Evolutionary conservation across 2,888 invertebrate species (phyloP), one percentile per base, ranked within the genome.

Genomic region (Sminthurides aquaticus): DNA sequence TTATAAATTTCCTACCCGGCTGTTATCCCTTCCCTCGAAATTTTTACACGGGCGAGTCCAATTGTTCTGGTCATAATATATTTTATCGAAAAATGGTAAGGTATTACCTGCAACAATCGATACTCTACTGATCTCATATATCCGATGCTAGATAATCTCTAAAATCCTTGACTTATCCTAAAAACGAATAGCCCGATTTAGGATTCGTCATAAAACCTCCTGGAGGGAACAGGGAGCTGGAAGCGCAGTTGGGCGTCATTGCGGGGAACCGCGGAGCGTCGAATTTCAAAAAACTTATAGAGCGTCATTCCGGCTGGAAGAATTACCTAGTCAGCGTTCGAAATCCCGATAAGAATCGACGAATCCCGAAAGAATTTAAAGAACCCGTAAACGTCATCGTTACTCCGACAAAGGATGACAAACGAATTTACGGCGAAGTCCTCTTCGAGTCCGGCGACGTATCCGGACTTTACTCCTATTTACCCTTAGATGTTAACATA

Each of bases 361-460:
- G 43, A 20, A 24, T 28, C 2, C 24, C 54, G 18, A 25, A 55
- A 1, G 26, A 49, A 48, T 48, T 54, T 8, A 57, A 62, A 28
- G 52, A 54, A 15, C 52, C 60, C 8, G 66, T 61, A 28, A 64
- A 49, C 11, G 68, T 57, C 1, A 26, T 72, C 25, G 56, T 72
- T 1, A 71, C 67, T 0, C 69, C 70, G 2, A 65, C 67, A 54
- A 34, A 67, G 8, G 64, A 62, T 22, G 72, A 72, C 34, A 66
- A 64, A 57, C 20, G 70, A 25, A 65, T 72, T 60, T 68, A 68
- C 43, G 72, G 72, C 8, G 52, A 66, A 18, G 64, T 71, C 2
- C 49, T 63, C 25, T 68, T 70, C 61, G 59, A 57, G 26, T 34
- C 61, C 29, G 67, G 65, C 11, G 54, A 49, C 11, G 60, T 71